These are phyloP conservation scores for Centropus unirufus DNA, from an alignment of 2,113 vertebrate species.

Conservation along the genomic window DNA sequence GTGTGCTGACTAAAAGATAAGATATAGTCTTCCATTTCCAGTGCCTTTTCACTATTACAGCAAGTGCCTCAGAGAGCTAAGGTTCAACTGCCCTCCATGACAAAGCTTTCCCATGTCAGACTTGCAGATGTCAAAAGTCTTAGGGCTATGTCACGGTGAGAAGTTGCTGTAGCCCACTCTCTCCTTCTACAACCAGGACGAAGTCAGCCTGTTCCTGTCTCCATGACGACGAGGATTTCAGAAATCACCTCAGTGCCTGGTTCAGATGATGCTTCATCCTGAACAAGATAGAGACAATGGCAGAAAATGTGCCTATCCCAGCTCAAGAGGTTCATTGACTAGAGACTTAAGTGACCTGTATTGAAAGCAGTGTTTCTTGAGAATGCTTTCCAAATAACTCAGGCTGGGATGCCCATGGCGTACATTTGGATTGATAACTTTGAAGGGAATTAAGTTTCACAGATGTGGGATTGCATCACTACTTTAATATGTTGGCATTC, in stretches of 20 bases:
- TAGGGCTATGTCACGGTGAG: neutral
- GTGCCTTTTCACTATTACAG: neutral
- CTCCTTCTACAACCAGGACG: neutral
- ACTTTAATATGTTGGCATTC: neutral
- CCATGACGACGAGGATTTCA: slow-evolving; percentile 6
- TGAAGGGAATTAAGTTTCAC: neutral
- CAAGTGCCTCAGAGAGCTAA: neutral
- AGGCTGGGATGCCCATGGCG: neutral
- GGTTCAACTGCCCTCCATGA: neutral
- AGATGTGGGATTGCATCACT: rapidly evolving
- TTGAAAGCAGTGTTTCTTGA: neutral
- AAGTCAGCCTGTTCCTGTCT: neutral
- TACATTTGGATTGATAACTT: neutral
- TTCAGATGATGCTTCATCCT: neutral
- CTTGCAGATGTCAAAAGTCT: neutral
- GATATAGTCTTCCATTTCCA: neutral
- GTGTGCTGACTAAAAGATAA: neutral
- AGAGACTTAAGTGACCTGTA: neutral
- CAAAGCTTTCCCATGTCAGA: neutral
- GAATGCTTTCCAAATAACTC: neutral
- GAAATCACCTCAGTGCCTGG: neutral
- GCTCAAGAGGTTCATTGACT: rapidly evolving
- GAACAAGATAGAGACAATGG: neutral
- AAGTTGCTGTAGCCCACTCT: neutral
- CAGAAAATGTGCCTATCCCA: neutral